Evolutionary conservation across 2,888 invertebrate genomes (phyloP), one percentile per base, ranked within the genome.

Genomic region (Spialia ferax): DNA sequence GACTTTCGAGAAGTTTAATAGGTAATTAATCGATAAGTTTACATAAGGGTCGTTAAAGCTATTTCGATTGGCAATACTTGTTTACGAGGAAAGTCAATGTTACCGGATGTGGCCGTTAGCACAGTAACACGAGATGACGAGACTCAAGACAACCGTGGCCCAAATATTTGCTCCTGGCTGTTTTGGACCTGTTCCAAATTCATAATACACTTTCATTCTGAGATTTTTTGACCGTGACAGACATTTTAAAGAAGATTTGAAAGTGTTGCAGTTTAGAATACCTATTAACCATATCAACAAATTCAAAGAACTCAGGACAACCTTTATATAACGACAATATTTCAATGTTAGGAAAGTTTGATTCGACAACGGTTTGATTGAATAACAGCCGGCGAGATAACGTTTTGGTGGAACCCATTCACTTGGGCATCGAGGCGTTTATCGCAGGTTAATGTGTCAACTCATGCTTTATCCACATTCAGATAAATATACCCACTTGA

Each of bases 61-160:
- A 87, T 89, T 87, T 83, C 74, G 69, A 84, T 77, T 74, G 74
- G 70, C 77, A 79, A 83, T 45, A 45, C 45, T 84, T 88, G 89
- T 91, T 90, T 91, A 76, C 79, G 82, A 85, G 85, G 88, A 91
- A 90, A 91, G 90, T 91, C 89, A 91, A 90, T 91, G 93, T 87
- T 92, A 91, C 87, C 91, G 91, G 92, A 92, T 85, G 88, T 84
- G 82, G 80, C 80, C 81, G 82, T 79, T 81, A 79, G 79, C 80
- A 76, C 82, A 82, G 87, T 87, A 91, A 89, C 80, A 81, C 82
- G 84, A 90, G 87, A 88, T 87, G 88, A 85, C 81, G 85, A 78
- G 79, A 76, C 83, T 77, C 60, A 50, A n/a, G 74, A 83, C 83
- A 88, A 84, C 91, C 92, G 83, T 91, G 93, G 89, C 92, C 91